phyloP scores from a whole-genome alignment of 1,140 invertebrate genomes.

The Oryzaephilus surinamensis region DNA sequence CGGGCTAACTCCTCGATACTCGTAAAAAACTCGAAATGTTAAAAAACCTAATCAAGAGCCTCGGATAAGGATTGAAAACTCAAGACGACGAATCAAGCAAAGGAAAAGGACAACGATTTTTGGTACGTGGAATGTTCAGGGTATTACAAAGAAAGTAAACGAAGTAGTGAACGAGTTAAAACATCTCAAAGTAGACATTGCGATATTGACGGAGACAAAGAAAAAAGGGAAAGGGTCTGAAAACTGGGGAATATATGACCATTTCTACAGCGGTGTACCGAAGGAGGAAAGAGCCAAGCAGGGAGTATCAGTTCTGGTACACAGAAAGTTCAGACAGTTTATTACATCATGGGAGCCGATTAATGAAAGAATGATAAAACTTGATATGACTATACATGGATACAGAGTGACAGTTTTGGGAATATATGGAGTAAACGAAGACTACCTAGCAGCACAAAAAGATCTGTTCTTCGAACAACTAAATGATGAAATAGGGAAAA shows the following conservation, averaged over 20 bases:
- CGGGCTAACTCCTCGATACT: too few species aligned
- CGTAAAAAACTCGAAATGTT: too few species aligned
- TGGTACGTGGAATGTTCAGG: too few species aligned
- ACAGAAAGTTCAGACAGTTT: slow-evolving; percentile 4
- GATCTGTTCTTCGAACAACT: too few species aligned
- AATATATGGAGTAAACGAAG: slow-evolving; percentile 11
- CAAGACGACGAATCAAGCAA: too few species aligned
- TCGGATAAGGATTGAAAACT: too few species aligned
- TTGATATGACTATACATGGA: neutral
- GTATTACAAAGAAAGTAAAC: slow-evolving; percentile 1
- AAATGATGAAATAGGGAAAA: too few species aligned
- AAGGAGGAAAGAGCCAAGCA: slow-evolving; percentile 7
- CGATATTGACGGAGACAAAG: too few species aligned
- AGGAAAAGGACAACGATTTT: too few species aligned
- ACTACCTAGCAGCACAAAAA: neutral
- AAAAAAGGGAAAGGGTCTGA: neutral
- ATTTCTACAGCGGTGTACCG: slow-evolving; percentile 7
- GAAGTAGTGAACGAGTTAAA: neutral
- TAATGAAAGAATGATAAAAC: slow-evolving; percentile 7
- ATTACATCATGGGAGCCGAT: slow-evolving; percentile 8
- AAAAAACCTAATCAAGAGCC: too few species aligned
- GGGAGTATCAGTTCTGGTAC: slow-evolving; percentile 6
- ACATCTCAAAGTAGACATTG: too few species aligned
- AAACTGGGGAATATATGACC: slow-evolving; percentile 4
- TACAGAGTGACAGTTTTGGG: slow-evolving; percentile 6